These are phyloP conservation scores for Pygocentrus nattereri DNA, from an alignment of 2,797 vertebrate species.

Conservation along the genomic window DNA sequence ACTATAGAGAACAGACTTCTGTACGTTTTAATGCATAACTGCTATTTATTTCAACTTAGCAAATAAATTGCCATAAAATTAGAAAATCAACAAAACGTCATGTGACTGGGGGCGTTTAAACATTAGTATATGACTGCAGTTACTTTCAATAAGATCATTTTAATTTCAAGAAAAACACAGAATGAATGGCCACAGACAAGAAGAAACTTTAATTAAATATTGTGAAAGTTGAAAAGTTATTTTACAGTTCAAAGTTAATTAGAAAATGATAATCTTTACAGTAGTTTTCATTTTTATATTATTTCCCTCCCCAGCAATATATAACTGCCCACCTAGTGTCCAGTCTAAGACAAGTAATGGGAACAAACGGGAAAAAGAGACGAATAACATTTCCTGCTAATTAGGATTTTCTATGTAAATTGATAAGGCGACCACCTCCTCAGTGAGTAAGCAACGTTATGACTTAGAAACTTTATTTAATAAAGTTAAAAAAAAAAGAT, in stretches of 20 bases:
- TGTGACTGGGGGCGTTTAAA: too few relatives aligned
- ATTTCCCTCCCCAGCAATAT: constrained; percentile 83
- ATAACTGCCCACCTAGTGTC: constrained; percentile 90
- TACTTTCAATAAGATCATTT: too few relatives aligned
- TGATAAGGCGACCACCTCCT: background rate
- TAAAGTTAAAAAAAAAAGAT: constrained; percentile 24
- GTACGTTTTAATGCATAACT: too few relatives aligned
- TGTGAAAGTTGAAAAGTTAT: constrained; percentile 98
- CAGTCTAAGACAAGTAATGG: constrained; percentile 78
- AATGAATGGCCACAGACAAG: constrained; percentile 91
- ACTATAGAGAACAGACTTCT: too few relatives aligned
- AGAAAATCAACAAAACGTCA: too few relatives aligned
- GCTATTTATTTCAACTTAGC: too few relatives aligned
- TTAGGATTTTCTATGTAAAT: constrained; percentile 14
- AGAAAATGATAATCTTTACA: constrained; percentile 96
- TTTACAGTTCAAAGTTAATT: constrained; percentile 98
- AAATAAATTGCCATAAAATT: too few relatives aligned
- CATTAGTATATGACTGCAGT: too few relatives aligned
- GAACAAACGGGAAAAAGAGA: constrained; percentile 30
- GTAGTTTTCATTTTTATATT: constrained; percentile 90
- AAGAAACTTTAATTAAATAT: constrained; percentile 99
- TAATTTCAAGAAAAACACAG: constrained; percentile 35
- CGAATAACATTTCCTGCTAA: constrained; percentile 33
- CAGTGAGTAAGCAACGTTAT: constrained; percentile 12
- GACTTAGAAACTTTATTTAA: constrained; percentile 20